Conservation (phyloP, 1,140 invertebrate species). For the Saxidomus purpurata region DNA sequence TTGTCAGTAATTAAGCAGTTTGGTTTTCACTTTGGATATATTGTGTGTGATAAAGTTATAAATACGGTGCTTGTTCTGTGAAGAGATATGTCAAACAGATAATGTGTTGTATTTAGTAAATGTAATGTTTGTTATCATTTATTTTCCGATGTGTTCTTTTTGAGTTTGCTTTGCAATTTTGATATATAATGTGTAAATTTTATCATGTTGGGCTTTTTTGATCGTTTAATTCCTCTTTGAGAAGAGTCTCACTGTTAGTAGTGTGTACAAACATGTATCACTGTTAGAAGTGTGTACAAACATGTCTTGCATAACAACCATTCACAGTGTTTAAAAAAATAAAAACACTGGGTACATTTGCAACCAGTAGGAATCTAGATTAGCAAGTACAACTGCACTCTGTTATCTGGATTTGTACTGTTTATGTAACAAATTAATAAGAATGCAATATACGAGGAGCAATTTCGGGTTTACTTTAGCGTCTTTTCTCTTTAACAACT, state of each 20-base stretch:
- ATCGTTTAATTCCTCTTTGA: not conserved
- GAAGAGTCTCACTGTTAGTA: not conserved
- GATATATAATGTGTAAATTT: constrained; percentile 12
- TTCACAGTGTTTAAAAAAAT: too few species aligned
- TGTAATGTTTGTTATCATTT: not conserved
- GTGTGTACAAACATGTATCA: not conserved
- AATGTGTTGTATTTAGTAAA: not conserved
- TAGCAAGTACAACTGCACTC: too few species aligned
- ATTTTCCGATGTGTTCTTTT: constrained; percentile 19
- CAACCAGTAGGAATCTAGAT: too few species aligned
- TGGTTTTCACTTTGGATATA: not conserved
- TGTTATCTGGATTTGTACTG: too few species aligned
- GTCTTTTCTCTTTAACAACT: too few species aligned
- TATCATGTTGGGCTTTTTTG: constrained; percentile 25
- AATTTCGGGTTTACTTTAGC: too few species aligned
- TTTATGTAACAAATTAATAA: too few species aligned
- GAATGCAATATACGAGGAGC: too few species aligned
- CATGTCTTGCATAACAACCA: too few species aligned
- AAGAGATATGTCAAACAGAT: not conserved
- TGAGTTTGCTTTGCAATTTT: constrained; percentile 38
- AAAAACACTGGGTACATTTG: too few species aligned
- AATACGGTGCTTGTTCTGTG: not conserved
- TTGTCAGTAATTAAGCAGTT: not conserved
- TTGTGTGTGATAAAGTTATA: not conserved
- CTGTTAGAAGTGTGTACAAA: not conserved